Evolutionary conservation across 2,888 invertebrate genomes (phyloP).

Genomic region (Chromoteleia sp.): DNA sequence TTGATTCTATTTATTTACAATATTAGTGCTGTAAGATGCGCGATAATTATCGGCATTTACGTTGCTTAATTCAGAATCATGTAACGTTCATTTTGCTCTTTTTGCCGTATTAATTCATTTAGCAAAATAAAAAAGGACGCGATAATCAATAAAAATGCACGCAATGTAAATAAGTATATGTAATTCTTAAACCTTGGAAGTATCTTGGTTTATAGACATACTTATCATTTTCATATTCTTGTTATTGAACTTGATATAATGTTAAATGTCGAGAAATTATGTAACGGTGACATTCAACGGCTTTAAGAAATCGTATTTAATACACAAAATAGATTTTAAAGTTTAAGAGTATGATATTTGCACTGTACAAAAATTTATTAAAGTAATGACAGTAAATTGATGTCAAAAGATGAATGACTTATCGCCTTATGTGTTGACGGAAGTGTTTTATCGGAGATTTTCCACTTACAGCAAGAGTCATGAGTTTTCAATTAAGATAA

Average conservation of each 20-base stretch:
- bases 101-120: not conserved
- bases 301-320: no score
- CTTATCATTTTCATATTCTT: no score
- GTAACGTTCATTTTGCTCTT: not conserved
- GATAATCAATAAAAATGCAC: not conserved
- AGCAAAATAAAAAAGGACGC: not conserved
- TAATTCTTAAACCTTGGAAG: no score
- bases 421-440: not conserved
- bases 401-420: not conserved
- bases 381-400: not conserved
- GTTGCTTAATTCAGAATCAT: not conserved
- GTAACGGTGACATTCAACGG: no score
- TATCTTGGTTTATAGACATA: no score
- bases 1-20: constrained; percentile 17
- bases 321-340: no score
- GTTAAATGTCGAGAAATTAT: no score
- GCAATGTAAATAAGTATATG: no score
- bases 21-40: constrained; percentile 27
- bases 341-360: no score
- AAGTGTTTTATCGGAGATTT: not conserved
- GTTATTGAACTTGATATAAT: no score
- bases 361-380: not conserved
- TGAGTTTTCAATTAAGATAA: not conserved
- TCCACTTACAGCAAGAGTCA: not conserved
- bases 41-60: constrained; percentile 22